Evolutionary conservation across 2,888 invertebrate species (phyloP), one percentile per base, ranked within the genome.

Genomic region (Chrysolina haemoptera): DNA sequence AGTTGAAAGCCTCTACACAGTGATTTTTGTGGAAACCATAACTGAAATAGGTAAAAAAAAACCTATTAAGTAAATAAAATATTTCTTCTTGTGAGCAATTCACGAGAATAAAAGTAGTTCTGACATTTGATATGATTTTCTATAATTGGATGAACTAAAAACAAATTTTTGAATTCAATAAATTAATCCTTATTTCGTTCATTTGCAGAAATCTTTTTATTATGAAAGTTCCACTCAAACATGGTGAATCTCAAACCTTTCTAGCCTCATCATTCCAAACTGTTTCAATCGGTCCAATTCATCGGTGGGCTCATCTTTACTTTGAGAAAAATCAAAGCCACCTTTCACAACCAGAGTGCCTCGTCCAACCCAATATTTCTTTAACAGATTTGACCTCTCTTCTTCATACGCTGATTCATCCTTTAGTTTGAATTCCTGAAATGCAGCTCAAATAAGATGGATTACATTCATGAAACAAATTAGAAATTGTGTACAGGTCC

Each of bases 1-100:
- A 88, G 76, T 92, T 89, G 78, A 95, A 89, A 9, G 94, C 95
- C 89, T 95, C 95, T 48, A 90, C 84, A 85, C 95, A 95, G 85
- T 96, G 95, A 1, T 89, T 88, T 82, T 91, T 90, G 78, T 94
- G 92, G 84, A 95, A 96, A 76, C 95, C 94, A 85, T 93, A 94
- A 84, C 93, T 93, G 86, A 79, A 90, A 89, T 46, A 50, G 77
- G n/a, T n/a, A 69, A 70, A 74, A 59, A 62, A 67, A 27, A 27
- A 27, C 27, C 5, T 27, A 27, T 27, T 27, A 35, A 8, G 8
- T 35, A 35, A 35, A 35, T 35, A 4, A 35, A 3, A 35, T 35
- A 35, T 6, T 35, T 35, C 8, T 35, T 35, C 8, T 35, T 8
- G 4, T 35, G 35, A 35, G 35, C 8, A 0, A 35, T 0, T 35